Base-by-base conservation (phyloP, 2,888 invertebrate genomes). In the Rosalia funebris region DNA sequence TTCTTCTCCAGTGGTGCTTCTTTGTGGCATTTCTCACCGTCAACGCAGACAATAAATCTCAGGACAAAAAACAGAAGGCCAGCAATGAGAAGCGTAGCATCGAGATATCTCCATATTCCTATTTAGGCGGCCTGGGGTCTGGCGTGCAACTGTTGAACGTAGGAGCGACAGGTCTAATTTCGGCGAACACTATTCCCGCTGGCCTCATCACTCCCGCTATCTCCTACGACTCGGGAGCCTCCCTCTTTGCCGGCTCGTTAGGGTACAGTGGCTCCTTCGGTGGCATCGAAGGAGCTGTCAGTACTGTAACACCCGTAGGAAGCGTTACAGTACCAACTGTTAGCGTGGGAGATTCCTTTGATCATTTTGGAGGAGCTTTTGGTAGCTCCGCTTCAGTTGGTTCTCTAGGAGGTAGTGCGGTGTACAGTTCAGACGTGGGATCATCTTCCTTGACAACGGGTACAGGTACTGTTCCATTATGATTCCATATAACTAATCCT, bases 141-240 rank as follows among this genome's bases (percentile, higher is more conserved):
- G 34, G 34, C 7, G 34, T 34, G 11, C 10, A 34, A 34, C 34
- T 34, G 11, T 2, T 34, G 11, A 5, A 34, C 34, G 10, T 3
- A 5, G 34, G 34, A 5, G 2, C 10, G 2, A 10, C 34, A 2
- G 34, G 34, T n/a, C 34, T 34, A 3, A 2, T 34, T 34, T 5
- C 25, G 1, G 31, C 17, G 2, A 7, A 2, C 7, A 19, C 12
- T 1, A 1, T 37, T 10, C 11, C 12, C 19, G 36, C 50, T 4
- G 31, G 32, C 12, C 7, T 41, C 31, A 15, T 52, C 32, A 53
- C 10, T 1, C 53, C 53, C 5, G 53, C 53, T n/a, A 31, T 53
- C 10, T 41, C 53, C 17, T 53, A 53, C 17, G 19, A 42, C 16
- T 53, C 53, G 14, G 42, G 53, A 14, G 32, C 10, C 19, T n/a